phyloP scores from a whole-genome alignment of 2,888 invertebrate species.

The Cephus sareptanus region DNA sequence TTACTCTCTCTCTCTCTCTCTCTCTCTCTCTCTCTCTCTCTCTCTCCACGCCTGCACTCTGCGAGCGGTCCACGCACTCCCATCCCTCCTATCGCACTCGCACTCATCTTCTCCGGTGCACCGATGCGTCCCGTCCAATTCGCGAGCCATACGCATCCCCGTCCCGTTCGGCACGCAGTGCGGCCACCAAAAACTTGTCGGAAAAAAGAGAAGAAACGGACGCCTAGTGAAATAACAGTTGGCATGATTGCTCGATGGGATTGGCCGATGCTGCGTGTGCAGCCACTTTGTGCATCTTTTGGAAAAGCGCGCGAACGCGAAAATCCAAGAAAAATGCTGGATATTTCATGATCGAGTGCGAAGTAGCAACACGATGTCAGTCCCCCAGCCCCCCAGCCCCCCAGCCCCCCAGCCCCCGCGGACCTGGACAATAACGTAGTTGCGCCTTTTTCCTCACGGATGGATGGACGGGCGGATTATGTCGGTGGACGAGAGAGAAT shows the following conservation, averaged over 20 bases:
- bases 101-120: neutral
- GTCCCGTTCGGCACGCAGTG: neutral
- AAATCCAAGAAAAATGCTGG: neutral
- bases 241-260: neutral
- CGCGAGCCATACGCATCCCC: neutral
- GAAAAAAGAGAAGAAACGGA: neutral
- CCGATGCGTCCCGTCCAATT: neutral
- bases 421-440: neutral
- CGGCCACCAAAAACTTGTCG: neutral
- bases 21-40: slow-evolving; percentile 21
- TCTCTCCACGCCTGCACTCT: neutral
- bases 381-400: too few species aligned
- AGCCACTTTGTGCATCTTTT: neutral
- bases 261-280: neutral
- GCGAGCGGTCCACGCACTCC: too few species aligned
- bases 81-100: too few species aligned
- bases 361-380: neutral
- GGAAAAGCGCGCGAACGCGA: neutral
- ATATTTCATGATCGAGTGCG: neutral
- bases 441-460: neutral
- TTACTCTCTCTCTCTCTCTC: slow-evolving; percentile 28
- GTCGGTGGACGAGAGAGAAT: neutral
- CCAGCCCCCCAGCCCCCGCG: neutral
- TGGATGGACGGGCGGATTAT: neutral
- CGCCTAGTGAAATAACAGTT: neutral